Base-by-base conservation (phyloP, 2,888 invertebrate species). In the Adineta ricciae region DNA sequence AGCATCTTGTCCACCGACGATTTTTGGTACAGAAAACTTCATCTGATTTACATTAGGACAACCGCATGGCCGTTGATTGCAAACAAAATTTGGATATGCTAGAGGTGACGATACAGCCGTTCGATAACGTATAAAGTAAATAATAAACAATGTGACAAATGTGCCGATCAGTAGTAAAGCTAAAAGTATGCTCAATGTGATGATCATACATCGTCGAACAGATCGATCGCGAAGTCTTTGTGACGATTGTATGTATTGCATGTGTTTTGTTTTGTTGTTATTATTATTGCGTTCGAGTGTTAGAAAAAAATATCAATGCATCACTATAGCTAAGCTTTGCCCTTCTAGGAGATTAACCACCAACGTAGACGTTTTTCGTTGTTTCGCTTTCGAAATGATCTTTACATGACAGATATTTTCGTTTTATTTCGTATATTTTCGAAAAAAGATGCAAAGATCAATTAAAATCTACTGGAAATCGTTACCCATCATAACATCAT, bases 1-100 rank as follows among this genome's bases (percentile, higher is more conserved):
- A n/a, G 78, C 78, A 14, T 78, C 41, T 78, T 78, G 78, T 9
- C 78, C 78, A 41, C 78, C 78, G 24, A 78, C 78, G 24, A 78
- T 78, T 78, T 19, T 78, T 19, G 78, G 32, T 32, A 36, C 32
- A 14, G 32, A 32, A 2, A 16, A 64, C 19, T 0, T 32, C 9
- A 32, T 19, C 19, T 32, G 32, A 19, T 64, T 7, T 19, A 11
- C 4, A 19, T 64, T 64, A 19, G 64, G 64, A 64, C 64, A 64
- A 32, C 64, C 64, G 32, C 64, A 64, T 64, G 64, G 27, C 19
- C 16, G 64, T 32, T 64, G 64, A 64, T 64, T 16, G 32, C 64
- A 64, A 4, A 64, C 19, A 64, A 64, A 14, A 64, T 64, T 64
- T 19, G 64, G 64, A 64, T 64, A 64, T 16, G 32, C 14, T 64